Conservation (phyloP, 2,113 vertebrate genomes). For the Mustela nigripes region DNA sequence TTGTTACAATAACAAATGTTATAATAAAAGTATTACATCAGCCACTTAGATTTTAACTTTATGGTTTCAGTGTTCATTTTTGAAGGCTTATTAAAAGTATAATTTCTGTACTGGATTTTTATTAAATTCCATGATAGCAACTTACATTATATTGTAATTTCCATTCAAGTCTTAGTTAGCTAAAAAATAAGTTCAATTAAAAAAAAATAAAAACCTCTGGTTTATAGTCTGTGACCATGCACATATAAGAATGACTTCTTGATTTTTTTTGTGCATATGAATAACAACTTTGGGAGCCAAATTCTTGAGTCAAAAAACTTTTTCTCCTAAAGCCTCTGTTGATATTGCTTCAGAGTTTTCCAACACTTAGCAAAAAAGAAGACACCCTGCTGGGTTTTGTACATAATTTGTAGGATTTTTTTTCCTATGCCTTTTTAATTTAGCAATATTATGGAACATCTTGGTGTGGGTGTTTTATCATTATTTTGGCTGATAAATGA, state of each 20-base stretch:
- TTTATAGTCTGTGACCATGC: neutral
- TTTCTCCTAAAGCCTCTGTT: constrained; percentile 1
- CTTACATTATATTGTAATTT: neutral
- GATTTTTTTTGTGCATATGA: neutral
- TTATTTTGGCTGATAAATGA: neutral
- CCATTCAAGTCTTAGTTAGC: neutral
- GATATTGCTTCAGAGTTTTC: neutral
- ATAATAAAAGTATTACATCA: neutral
- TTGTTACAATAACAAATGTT: neutral
- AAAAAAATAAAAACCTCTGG: neutral
- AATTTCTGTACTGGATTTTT: neutral
- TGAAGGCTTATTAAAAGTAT: neutral
- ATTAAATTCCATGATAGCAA: neutral
- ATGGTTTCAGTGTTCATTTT: neutral
- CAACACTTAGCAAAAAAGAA: neutral
- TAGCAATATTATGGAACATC: neutral
- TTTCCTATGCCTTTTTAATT: neutral
- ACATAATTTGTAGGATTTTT: neutral
- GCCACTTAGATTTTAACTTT: constrained; percentile 4
- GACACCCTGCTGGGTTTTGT: neutral
- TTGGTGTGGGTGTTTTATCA: neutral
- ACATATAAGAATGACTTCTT: neutral
- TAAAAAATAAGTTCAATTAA: constrained; percentile 13
- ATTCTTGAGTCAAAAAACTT: neutral
- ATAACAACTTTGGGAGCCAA: neutral